phyloP scores from a whole-genome alignment of 2,113 vertebrate genomes.

The human (Homo sapiens) region GRCh38 chr3:14279001-14279500 shows the following conservation, averaged over 20 bases:
- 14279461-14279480: accelerated
- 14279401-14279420: not conserved
- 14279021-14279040: not conserved
- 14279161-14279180: not conserved
- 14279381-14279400: not conserved
- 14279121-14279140: not conserved
- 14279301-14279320: not conserved
- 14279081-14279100: not conserved
- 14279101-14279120: not conserved
- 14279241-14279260: not conserved
- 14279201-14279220: not conserved
- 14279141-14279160: not conserved
- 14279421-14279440: not conserved
- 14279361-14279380: not conserved
- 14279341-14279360: not conserved
- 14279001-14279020: not conserved
- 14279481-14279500: not conserved
- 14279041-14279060: no score
- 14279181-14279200: not conserved
- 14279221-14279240: not conserved
- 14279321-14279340: not conserved
- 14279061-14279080: not conserved
- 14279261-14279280: not conserved
- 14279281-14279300: not conserved
- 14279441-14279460: not conserved